Base-by-base conservation (phyloP, 2,113 vertebrate species). In the Pseudorectes ferrugineus region DNA sequence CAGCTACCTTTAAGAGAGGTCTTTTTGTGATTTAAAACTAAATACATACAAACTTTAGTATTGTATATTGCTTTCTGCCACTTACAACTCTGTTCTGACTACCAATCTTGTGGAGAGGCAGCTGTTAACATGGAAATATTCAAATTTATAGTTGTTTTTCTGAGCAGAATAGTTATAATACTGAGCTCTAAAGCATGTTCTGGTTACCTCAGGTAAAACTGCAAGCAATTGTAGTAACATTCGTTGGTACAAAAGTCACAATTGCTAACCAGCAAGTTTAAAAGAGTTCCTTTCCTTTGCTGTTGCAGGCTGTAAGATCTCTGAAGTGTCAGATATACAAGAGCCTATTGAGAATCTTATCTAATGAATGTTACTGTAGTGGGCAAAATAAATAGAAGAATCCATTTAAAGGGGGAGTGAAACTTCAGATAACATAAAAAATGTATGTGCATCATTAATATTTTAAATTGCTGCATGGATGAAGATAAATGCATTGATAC, bases 401-500 rank as follows among this genome's bases (percentile, higher is more conserved):
- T 92, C 23, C 21, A 61, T 88, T 93, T 88, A 52, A 89, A 94
- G 68, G 61, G 58, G 26, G 72, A 91, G 24, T 5, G 8, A 91
- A 95, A 85, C 57, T 95, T 95, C 43, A 94, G 55, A 54, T 77
- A 88, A 83, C 62, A 90, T 94, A 70, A 83, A 92, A 97, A 93
- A 76, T 84, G 40, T 49, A 93, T 76, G 49, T 80, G 48, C 31
- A 23, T 45, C 18, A 63, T 96, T 94, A 92, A 79, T 81, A 74
- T 79, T 96, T 93, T 87, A 93, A 95, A 91, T 89, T 92, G 55
- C 33, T 87, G 21, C 57, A 73, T 65, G 63, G 31, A 94, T 81
- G 38, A 86, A 80, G 65, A 93, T 81, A 94, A 95, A 88, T 61
- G 25, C 78, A 59, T 87, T 85, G 77, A 76, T 79, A 40, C 40